These are phyloP conservation scores for Drosophila multiciliata DNA, from an alignment of 2,888 invertebrate genomes.

Conservation along the genomic window DNA sequence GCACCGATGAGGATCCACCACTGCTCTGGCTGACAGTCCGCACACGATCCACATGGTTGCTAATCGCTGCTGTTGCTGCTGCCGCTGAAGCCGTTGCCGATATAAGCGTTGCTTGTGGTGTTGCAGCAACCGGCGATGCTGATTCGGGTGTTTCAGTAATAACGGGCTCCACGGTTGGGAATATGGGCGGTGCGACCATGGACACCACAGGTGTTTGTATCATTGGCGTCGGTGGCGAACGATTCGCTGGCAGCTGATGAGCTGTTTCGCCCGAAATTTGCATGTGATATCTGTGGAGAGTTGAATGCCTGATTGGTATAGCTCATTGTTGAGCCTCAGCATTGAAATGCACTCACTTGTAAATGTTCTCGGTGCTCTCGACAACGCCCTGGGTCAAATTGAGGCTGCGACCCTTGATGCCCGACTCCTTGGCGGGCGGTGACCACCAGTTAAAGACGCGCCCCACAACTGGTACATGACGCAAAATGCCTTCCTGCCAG, in stretches of 20 bases:
- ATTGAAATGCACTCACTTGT: slow-evolving; percentile 84
- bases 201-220: slow-evolving; percentile 88
- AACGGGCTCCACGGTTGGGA: slow-evolving; percentile 69
- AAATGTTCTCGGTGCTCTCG: slow-evolving; percentile 92
- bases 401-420: slow-evolving; percentile 92
- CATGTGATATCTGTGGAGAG: slow-evolving; percentile 89
- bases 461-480: slow-evolving; percentile 97
- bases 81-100: slow-evolving; percentile 58
- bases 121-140: slow-evolving; percentile 52
- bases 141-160: slow-evolving; percentile 40
- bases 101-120: slow-evolving; percentile 87
- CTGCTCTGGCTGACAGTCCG: slow-evolving; percentile 88
- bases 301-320: neutral
- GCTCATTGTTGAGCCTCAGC: neutral
- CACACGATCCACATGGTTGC: slow-evolving; percentile 87
- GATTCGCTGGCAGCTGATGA: slow-evolving; percentile 86
- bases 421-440: slow-evolving; percentile 90
- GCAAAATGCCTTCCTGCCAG: slow-evolving; percentile 96
- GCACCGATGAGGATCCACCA: slow-evolving; percentile 79
- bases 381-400: slow-evolving; percentile 92
- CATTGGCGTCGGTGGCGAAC: slow-evolving; percentile 89
- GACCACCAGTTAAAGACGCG: slow-evolving; percentile 98
- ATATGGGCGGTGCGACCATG: slow-evolving; percentile 85
- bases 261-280: slow-evolving; percentile 88
- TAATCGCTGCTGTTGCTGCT: slow-evolving; percentile 51